Conservation (phyloP, 2,113 vertebrate genomes). For the Pyxicephalus adspersus region DNA sequence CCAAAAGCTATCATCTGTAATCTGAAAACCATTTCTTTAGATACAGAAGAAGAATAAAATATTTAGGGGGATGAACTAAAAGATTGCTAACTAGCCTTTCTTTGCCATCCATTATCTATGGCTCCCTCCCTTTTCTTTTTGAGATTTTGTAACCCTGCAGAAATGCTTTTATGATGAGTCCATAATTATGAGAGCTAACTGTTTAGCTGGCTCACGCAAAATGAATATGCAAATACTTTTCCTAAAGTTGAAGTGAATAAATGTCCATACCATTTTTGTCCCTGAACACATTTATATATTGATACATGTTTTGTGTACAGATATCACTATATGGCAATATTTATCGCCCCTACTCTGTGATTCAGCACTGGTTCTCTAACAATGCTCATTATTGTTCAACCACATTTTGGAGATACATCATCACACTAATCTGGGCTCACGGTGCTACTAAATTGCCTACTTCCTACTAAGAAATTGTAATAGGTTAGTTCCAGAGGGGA, state of each 20-base stretch:
- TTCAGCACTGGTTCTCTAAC: no score
- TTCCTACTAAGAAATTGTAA: no score
- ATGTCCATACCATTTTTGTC: not conserved
- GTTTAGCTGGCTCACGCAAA: conserved; percentile 28
- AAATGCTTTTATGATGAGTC: conserved; percentile 21
- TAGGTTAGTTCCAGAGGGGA: no score
- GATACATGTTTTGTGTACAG: no score
- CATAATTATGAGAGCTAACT: conserved; percentile 21
- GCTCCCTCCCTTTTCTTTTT: not conserved
- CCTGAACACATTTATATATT: not conserved
- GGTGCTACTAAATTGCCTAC: no score
- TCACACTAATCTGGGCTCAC: no score
- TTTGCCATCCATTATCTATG: conserved; percentile 15
- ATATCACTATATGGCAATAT: no score
- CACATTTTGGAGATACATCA: no score
- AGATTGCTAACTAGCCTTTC: conserved; percentile 25
- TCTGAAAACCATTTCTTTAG: conserved; percentile 37
- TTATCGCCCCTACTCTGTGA: no score
- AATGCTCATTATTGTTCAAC: no score
- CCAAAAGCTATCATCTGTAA: conserved; percentile 47
- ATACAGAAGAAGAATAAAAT: conserved; percentile 25
- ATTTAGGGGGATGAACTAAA: conserved; percentile 17
- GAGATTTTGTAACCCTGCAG: not conserved
- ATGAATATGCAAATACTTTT: not conserved
- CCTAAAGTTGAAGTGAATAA: not conserved